Evolutionary conservation across 2,797 vertebrate species (phyloP), one percentile per base, ranked within the genome.

Genomic region (Neomorphus geoffroyi): DNA sequence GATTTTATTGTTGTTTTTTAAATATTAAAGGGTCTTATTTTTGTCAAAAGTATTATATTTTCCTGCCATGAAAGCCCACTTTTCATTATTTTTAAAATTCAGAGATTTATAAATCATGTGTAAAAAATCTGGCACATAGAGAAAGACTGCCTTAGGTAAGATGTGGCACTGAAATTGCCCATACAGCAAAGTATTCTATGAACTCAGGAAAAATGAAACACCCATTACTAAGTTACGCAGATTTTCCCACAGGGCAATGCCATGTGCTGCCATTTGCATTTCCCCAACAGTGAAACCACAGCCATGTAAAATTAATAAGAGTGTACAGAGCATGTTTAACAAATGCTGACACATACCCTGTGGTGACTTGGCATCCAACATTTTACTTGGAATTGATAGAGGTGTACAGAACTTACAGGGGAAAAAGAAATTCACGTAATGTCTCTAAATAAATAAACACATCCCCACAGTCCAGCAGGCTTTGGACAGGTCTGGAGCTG

Each of bases 271-370:
- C 89, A 82, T 89, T 93, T 96, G 62, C 74, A 70, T 95, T 95
- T 92, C 74, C 66, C 46, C 46, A 70, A 7, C 84, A 88, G 61
- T 80, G 74, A 83, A 93, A 86, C 35, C 35, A 48, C 22, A 66
- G 80, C 74, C 58, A 73, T 94, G 89, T 67, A 91, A 96, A 95
- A 91, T 95, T 94, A 91, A 92, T 95, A 74, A 43, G 84, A 91
- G 86, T 64, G 64, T 93, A 51, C 43, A 62, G 66, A 92, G 51
- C 13, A 27, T 92, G 84, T 94, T 96, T 93, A 93, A 96, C 84
- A 87, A 92, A 93, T 0, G 4, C 74, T 94, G 91, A 95, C 93
- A 88, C 57, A 8, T 72, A 84, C 73, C 88, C 86, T 83, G 70
- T 86, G 73, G 90, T 93, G 92, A 93, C 86, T 95, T 81, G 88